Conservation (phyloP, 2,888 invertebrate genomes). For the Protodeltote pygarga region DNA sequence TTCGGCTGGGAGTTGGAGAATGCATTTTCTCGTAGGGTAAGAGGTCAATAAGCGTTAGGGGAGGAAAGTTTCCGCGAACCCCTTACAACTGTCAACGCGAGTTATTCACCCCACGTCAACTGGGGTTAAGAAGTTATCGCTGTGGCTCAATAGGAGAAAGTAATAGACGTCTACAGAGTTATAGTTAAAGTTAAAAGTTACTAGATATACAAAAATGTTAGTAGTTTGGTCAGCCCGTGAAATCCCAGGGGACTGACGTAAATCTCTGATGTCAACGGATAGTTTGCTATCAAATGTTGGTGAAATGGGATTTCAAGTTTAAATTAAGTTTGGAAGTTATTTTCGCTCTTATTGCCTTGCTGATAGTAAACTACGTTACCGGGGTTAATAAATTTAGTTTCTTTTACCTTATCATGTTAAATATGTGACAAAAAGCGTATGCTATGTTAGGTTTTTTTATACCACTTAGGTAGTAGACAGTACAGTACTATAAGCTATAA, state of each 20-base stretch:
- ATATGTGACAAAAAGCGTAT: no score
- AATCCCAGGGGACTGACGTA: slow-evolving; percentile 32
- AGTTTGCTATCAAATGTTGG: slow-evolving; percentile 34
- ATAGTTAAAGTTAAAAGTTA: slow-evolving; percentile 57
- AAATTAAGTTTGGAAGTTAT: slow-evolving; percentile 38
- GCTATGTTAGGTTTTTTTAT: no score
- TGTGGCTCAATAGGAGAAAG: slow-evolving; percentile 70
- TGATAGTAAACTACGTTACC: not conserved
- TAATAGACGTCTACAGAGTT: slow-evolving; percentile 70
- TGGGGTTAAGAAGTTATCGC: slow-evolving; percentile 80
- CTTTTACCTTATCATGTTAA: not conserved
- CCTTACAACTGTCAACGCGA: slow-evolving; percentile 78
- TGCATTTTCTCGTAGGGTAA: slow-evolving; percentile 73
- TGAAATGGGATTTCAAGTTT: slow-evolving; percentile 32
- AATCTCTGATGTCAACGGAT: slow-evolving; percentile 45
- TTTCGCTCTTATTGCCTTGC: slow-evolving; percentile 17
- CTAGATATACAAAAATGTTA: slow-evolving; percentile 55
- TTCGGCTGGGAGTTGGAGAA: slow-evolving; percentile 59
- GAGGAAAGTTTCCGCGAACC: slow-evolving; percentile 66
- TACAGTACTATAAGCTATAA: no score
- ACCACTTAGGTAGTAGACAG: no score
- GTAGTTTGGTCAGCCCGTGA: slow-evolving; percentile 43
- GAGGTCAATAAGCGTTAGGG: slow-evolving; percentile 77
- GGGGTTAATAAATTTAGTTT: not conserved
- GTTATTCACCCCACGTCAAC: slow-evolving; percentile 80